Base-by-base conservation (phyloP, 2,797 vertebrate genomes). In the Esox masquinongy region DNA sequence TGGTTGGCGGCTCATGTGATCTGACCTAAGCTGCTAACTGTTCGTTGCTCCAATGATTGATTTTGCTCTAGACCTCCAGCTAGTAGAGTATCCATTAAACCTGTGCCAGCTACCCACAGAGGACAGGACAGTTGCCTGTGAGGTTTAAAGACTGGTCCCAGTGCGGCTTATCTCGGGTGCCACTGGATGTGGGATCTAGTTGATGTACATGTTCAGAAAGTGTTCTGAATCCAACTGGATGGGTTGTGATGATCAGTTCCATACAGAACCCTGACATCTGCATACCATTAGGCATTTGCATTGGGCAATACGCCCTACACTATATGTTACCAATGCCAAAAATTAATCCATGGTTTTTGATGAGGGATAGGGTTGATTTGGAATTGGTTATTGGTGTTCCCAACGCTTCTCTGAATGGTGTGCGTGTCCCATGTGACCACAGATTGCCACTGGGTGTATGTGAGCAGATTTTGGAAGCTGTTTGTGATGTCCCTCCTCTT, bases 401-500 rank as follows among this genome's bases (percentile, higher is more conserved):
- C 19, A 12, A 11, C 17, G 49, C 17, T 19, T 51, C 26, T 53
- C 26, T 53, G 49, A 51, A 53, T 71, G 70, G 15, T 51, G 49
- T 31, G 19, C 29, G 2, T 34, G 31, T 66, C 31, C 64, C 64
- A 36, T 34, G 16, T 34, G 26, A 29, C 29, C 8, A 16, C n/a
- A 22, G n/a, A 19, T 16, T 69, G 68, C 36, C 36, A 22, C 68
- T 22, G 39, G 36, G 68, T 72, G 19, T 59, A 31, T 73, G 51
- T 39, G 34, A 15, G 19, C 14, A 29, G 24, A 31, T 51, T 51
- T 2, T 19, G 47, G 24, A 15, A 61, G 53, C 11, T 24, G 19
- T 69, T 47, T 59, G 36, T 26, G 7, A 61, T 61, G 53, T 73
- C 53, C 59, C 71, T 73, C 69, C 43, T 2, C 49, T 72, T 19